Evolutionary conservation across 1,140 invertebrate species (phyloP), one percentile per base, ranked within the genome.

Genomic region (Drosophila busckii): DNA sequence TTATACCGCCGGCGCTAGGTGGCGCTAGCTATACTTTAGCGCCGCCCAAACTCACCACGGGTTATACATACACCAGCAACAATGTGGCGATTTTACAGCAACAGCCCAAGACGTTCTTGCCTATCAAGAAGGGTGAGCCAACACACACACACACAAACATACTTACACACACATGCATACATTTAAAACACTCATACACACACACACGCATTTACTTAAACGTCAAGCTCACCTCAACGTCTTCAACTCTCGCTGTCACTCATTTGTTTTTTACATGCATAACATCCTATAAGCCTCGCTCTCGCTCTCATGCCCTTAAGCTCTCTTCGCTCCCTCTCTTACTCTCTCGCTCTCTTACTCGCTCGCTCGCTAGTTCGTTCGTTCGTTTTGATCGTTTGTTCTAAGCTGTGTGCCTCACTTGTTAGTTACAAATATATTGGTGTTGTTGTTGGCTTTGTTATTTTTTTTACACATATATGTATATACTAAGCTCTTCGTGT

Each of bases 111-210:
- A 65, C 58, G 68, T 45, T 80, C 64, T 73, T 82, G 75, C 75
- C 75, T 73, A 52, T 62, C 60, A 70, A 80, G 38, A 75, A 76
- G 73, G 84, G 84, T 86, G 84, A 86, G 84, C 78, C 64, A 82
- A 55, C 23, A 54, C 31, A 28, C 25, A 52, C 41, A 22, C 42
- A 48, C 16, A 31, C 29, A 31, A 34, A 46, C 59, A 15, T 16
- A 32, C 26, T 17, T 20, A 45, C 1, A 16, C 28, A 55, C 25
- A 25, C 41, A 40, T 25, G 35, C 46, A 48, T 20, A 20, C 26
- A 10, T 13, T 4, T 1, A 25, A 19, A 28, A 37, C 22, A 38
- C 13, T 16, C 29, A 34, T 15, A 22, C 16, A 54, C 29, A 58
- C 22, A 12, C n/a, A 26, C n/a, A 55, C 4, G 22, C 34, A 16